Base-by-base conservation (phyloP, 2,113 vertebrate species). In the Ameiurus melas region DNA sequence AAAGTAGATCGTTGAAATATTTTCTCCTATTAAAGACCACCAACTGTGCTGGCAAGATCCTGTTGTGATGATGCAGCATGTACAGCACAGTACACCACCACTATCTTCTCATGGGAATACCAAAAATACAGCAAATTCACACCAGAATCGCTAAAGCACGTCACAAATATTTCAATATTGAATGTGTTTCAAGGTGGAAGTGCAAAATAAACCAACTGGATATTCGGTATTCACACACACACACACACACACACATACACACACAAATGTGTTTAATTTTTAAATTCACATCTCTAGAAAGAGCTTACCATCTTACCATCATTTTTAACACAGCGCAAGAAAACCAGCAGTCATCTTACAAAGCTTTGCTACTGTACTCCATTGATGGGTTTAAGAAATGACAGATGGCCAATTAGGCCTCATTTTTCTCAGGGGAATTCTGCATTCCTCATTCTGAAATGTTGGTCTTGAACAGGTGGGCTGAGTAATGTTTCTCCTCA, bases 351-450 rank as follows among this genome's bases (percentile, higher is more conserved):
- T 36, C 36, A 10, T 19, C 12, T 20, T 36, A 51, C 14, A 39
- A 85, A 19, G n/a, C 43, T 57, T 82, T 85, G 85, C 83, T 82
- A 53, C 77, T 66, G 75, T 80, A 81, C 64, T 90, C 73, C n/a
- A 22, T 0, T n/a, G 36, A 33, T 7, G 27, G 39, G 75, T 64
- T 36, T 64, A 43, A 66, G 12, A 77, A 80, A 30, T 30, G n/a
- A 39, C 68, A 71, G 57, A 66, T 82, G 43, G 75, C 19, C 47
- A 80, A 22, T 53, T 79, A 25, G n/a, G 47, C 13, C 13, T 64
- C 17, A 10, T 33, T 85, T 13, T 43, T 25, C 19, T 53, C 82
- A 66, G 17, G 27, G 83, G 43, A n/a, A 70, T 71, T 73, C 68
- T n/a, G 68, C 53, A 27, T 25, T 60, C 36, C 13, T 85, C 4